Base-by-base conservation (phyloP, 2,113 vertebrate species). In the Mugil cephalus region DNA sequence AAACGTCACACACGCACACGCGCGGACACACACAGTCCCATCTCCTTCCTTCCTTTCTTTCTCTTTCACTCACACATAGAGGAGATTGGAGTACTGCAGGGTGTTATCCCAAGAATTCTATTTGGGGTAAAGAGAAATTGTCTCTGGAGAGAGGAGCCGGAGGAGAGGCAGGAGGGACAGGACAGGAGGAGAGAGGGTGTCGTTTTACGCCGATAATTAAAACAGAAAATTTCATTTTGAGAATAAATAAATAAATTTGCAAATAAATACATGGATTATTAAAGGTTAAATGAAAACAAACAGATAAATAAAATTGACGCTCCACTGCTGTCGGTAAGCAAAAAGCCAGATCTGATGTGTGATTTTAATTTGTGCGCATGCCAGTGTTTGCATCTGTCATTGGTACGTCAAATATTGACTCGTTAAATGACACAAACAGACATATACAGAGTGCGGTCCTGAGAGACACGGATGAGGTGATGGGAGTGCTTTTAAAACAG, bases 351-450 rank as follows among this genome's bases (percentile, higher is more conserved):
- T 85, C 77, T 74, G 83, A 85, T 85, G 83, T 69, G 77, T 86
- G 90, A 83, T 89, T 83, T 87, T 63, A 84, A 45, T 62, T 63
- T 61, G 61, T 74, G 71, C 46, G 61, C 11, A 66, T 55, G 66
- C 46, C 69, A 19, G 72, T 86, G 87, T 91, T 85, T 87, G 82
- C 35, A 34, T 80, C 79, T 83, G 86, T 83, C 82, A 82, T 81
- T 75, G 69, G 63, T 42, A 69, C 65, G 66, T 88, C 87, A 93
- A 94, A 94, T 93, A 93, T 94, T 93, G 91, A 84, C 88, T 89
- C 89, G 88, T 87, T 90, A 91, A 93, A 90, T 90, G 84, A 79
- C 85, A 91, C 91, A 93, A 93, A 93, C 88, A 93, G 80, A 87
- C 80, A 75, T 82, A 83, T 79, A 84, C 76, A 69, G 83, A 78